Percentiles rank a stretch among this genome's conserved stretches.
phyloP scores from a whole-genome alignment of 2,797 vertebrate genomes.

The Acrocephalus scirpaceus region DNA sequence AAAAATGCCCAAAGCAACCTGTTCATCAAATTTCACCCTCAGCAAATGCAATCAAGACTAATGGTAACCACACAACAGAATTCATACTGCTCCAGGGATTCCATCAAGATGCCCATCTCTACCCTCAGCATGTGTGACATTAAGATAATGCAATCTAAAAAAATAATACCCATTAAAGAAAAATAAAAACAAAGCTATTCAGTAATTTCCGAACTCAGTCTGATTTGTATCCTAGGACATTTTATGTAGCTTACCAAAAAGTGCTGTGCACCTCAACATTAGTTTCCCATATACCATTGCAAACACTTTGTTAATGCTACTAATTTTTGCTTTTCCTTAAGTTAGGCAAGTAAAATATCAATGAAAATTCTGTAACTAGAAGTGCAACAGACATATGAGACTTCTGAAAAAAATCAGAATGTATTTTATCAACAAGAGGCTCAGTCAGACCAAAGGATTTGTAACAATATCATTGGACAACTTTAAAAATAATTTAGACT shows the following conservation, averaged over 20 bases:
- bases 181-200: background rate
- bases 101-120: background rate
- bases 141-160: conserved; percentile 34
- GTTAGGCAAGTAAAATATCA: background rate
- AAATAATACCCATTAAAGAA: conserved; percentile 31
- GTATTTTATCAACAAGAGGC: background rate
- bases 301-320: background rate
- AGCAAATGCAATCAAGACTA: conserved; percentile 70
- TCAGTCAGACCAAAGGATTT: background rate
- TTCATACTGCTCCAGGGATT: conserved; percentile 55
- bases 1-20: conserved; percentile 17
- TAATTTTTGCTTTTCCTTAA: conserved; percentile 1
- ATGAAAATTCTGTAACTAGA: background rate
- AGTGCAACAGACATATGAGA: background rate
- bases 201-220: conserved; percentile 29
- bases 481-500: background rate
- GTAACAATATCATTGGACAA: background rate
- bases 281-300: background rate
- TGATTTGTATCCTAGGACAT: background rate
- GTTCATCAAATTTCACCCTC: conserved; percentile 45
- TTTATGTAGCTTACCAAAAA: background rate
- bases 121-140: background rate
- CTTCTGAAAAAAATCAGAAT: background rate
- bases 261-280: background rate
- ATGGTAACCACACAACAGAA: conserved; percentile 56